These are phyloP conservation scores for Epiblema foenella DNA, from an alignment of 2,888 invertebrate species.

Conservation along the genomic window DNA sequence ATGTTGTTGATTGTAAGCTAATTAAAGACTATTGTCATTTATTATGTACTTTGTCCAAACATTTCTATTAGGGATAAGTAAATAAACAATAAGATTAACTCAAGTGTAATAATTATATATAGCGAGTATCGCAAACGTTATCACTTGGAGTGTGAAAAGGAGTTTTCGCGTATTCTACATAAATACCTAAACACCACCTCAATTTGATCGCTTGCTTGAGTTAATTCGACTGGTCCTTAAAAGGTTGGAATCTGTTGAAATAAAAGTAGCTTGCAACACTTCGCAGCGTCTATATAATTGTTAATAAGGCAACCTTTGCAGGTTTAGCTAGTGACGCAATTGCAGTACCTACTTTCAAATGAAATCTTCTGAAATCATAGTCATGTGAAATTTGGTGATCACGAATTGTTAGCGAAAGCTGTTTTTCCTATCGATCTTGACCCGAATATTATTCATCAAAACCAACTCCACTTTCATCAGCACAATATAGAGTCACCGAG, in stretches of 20 bases:
- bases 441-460: background rate
- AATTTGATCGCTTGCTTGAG: background rate
- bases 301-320: no score
- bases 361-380: no score
- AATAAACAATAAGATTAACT: constrained; percentile 2
- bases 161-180: background rate
- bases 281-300: background rate
- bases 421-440: background rate
- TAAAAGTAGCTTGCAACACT: background rate
- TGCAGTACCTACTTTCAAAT: no score
- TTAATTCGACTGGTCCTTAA: background rate
- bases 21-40: background rate
- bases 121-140: background rate
- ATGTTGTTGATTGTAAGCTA: background rate
- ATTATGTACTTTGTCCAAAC: background rate
- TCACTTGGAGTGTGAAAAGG: background rate
- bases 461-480: background rate
- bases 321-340: no score
- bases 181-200: background rate
- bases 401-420: no score
- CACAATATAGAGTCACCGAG: background rate
- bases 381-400: no score
- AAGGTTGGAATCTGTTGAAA: background rate
- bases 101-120: background rate
- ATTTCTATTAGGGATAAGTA: background rate